Evolutionary conservation across 2,888 invertebrate genomes (phyloP).

Genomic region (Sisyra terminalis): DNA sequence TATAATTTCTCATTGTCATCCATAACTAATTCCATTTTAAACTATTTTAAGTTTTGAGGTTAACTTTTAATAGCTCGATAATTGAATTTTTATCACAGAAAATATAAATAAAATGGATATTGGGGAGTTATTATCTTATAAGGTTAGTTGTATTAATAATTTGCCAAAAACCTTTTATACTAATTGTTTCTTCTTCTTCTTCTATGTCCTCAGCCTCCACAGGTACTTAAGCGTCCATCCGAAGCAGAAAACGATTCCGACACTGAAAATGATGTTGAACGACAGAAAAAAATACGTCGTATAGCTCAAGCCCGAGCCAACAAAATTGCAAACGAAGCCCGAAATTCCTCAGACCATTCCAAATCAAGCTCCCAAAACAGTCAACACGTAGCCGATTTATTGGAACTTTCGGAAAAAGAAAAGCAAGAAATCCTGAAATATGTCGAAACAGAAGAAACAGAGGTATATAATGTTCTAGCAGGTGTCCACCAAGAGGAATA

Average conservation of each 20-base stretch:
- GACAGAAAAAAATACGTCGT: constrained; percentile 42
- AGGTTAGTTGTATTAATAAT: constrained; percentile 23
- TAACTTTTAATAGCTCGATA: too few species aligned
- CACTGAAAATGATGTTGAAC: constrained; percentile 45
- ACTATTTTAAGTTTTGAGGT: too few species aligned
- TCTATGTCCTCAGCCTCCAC: constrained; percentile 75
- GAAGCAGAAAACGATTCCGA: constrained; percentile 45
- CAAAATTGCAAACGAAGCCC: constrained; percentile 28
- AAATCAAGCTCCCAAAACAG: constrained; percentile 25
- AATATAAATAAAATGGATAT: constrained; percentile 30
- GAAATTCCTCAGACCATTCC: constrained; percentile 30
- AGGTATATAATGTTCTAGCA: too few species aligned
- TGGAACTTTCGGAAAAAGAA: constrained; percentile 51
- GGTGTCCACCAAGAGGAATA: too few species aligned
- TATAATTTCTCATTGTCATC: too few species aligned
- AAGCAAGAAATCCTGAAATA: constrained; percentile 65
- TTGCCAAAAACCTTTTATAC: not conserved
- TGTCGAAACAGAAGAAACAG: constrained; percentile 67
- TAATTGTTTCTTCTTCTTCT: too few species aligned
- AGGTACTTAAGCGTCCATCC: constrained; percentile 58
- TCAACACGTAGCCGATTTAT: constrained; percentile 20
- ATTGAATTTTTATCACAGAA: too few species aligned
- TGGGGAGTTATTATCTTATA: constrained; percentile 38
- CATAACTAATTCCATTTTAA: too few species aligned
- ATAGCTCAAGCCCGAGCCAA: constrained; percentile 35